Base-by-base conservation (phyloP, 1,140 invertebrate species). In the Hypothenemus hampei region DNA sequence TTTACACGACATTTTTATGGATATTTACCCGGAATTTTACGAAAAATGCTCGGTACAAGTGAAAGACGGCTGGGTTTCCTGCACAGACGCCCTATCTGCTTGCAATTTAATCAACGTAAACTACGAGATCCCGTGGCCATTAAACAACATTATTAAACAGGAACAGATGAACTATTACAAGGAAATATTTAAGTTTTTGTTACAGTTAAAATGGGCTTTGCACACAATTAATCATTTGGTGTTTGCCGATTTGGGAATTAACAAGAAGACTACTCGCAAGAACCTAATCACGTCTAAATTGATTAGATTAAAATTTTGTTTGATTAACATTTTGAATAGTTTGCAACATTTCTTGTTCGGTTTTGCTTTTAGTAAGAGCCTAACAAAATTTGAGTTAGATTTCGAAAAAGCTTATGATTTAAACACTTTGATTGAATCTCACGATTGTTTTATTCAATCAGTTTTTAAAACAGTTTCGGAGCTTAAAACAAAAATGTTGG, bases 341-440 rank as follows among this genome's bases (percentile, higher is more conserved):
- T 73, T 84, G 39, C 80, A 84, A 59, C 75, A 79, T 52, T 84
- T 84, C 57, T 69, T 84, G 23, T 81, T 82, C 65, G 80, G 81
- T 2, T 77, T 80, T 68, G 78, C 82, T 40, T 68, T 83, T 22
- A 39, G 16, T 13, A 62, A 65, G 33, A 56, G 33, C 49, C 24
- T 58, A 8, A 50, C 49, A 16, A 56, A 61, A 29, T 70, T 67
- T 46, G 62, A 69, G 36, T 20, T 62, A 13, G 63, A 65, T 48
- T 64, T 70, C 18, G 64, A 68, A 31, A 63, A 63, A n/a, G 59
- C 69, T 0, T 59, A 60, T 26, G 64, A 69, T 57, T 37, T 70
- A 13, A 61, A 68, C 19, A 49, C 63, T 7, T 20, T 70, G 16
- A 62, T 65, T 7, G 53, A 45, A 24, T 52, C 61, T n/a, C 69